A percentile compares a stretch with the other conserved stretches of the same genome.
phyloP scores from a whole-genome alignment of 2,888 invertebrate genomes.

The Cataglyphis altisquamis region DNA sequence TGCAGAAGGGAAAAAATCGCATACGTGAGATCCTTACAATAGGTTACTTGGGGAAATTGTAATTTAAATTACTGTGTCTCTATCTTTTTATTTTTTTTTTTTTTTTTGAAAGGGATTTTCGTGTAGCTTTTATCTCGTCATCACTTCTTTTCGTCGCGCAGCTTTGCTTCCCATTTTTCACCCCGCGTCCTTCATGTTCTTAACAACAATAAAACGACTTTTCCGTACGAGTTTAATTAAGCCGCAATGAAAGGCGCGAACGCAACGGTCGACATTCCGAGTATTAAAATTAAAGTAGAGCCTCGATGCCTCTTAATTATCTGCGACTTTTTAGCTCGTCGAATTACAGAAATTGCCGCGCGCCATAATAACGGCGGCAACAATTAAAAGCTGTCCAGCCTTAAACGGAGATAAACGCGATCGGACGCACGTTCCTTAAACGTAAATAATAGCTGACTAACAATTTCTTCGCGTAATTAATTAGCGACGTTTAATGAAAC shows the following conservation, averaged over 20 bases:
- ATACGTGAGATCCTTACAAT: conserved; percentile 5
- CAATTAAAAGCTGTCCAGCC: conserved; percentile 5
- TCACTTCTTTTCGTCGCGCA: background rate
- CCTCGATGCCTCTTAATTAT: conserved; percentile 57
- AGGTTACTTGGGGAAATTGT: background rate
- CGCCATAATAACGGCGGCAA: conserved; percentile 1
- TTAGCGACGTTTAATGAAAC: conserved; percentile 32
- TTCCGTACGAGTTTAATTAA: conserved; percentile 58
- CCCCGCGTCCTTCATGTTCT: background rate
- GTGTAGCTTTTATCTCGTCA: background rate
- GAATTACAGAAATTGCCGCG: conserved; percentile 11
- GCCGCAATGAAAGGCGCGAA: conserved; percentile 46
- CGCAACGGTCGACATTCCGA: conserved; percentile 22
- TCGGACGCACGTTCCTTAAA: conserved; percentile 6
- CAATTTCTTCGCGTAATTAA: conserved; percentile 44
- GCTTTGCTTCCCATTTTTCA: background rate
- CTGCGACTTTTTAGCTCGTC: background rate
- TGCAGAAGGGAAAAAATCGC: background rate
- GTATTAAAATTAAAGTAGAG: conserved; percentile 56
- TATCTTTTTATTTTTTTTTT: background rate
- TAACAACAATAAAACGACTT: conserved; percentile 59
- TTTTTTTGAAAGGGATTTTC: background rate
- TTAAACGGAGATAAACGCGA: conserved; percentile 32
- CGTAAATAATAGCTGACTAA: conserved; percentile 31
- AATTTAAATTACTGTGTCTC: background rate